These are phyloP conservation scores for Suncus etruscus DNA, from an alignment of 2,113 vertebrate genomes.

Conservation along the genomic window DNA sequence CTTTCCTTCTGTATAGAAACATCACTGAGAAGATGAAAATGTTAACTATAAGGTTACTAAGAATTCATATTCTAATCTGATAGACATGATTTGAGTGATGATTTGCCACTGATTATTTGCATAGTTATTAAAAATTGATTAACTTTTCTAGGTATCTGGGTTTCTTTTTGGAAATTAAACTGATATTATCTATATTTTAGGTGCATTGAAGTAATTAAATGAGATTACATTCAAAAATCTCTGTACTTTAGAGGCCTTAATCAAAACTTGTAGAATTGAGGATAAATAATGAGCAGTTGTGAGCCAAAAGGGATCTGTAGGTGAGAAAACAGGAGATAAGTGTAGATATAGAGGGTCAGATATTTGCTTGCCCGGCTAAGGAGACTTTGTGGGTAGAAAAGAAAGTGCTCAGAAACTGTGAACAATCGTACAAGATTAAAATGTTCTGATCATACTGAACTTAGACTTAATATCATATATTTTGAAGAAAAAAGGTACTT, in stretches of 20 bases:
- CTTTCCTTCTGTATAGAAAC: background rate
- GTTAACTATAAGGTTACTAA: background rate
- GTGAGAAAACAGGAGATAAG: background rate
- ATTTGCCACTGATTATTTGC: background rate
- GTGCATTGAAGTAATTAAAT: background rate
- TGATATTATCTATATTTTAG: background rate
- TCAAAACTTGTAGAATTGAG: background rate
- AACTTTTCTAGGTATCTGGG: background rate
- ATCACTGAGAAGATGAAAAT: background rate
- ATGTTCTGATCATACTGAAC: background rate
- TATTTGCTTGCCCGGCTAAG: background rate
- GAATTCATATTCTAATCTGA: background rate
- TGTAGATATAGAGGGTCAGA: rapidly evolving
- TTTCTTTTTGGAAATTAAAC: background rate
- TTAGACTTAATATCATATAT: background rate
- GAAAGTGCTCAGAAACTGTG: background rate
- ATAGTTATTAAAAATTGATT: background rate
- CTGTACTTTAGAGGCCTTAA: background rate
- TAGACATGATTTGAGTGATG: background rate
- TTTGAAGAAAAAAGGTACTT: background rate
- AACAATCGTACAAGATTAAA: background rate
- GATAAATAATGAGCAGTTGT: background rate
- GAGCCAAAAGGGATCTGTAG: background rate
- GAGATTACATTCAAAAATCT: background rate
- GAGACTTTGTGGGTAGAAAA: background rate